phyloP scores from a whole-genome alignment of 2,797 vertebrate species.

The Esox lucius region DNA sequence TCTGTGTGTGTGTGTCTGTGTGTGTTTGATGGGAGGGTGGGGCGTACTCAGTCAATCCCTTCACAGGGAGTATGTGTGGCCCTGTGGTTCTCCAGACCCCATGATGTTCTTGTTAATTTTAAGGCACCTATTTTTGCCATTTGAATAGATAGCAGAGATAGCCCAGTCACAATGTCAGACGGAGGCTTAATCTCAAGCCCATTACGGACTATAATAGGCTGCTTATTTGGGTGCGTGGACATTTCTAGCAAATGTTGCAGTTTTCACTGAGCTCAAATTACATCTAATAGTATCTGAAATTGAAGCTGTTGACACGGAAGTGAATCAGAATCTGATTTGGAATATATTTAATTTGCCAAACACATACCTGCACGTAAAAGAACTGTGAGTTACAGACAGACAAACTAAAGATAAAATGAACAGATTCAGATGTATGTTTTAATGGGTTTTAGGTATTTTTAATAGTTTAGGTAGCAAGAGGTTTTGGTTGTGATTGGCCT shows the following conservation, averaged over 20 bases:
- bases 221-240: conserved; percentile 30
- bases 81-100: conserved; percentile 10
- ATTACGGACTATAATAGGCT: not conserved
- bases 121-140: conserved; percentile 40
- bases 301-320: not conserved
- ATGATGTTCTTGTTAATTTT: conserved; percentile 30
- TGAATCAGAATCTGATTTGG: not conserved
- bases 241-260: conserved; percentile 11
- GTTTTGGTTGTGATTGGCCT: no score
- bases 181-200: not conserved
- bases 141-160: conserved; percentile 46
- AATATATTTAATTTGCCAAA: not conserved
- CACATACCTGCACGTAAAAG: not conserved
- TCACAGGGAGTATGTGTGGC: conserved; percentile 23
- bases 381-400: no score
- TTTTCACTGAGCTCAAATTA: not conserved
- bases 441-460: no score
- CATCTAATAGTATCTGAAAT: not conserved
- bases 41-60: not conserved
- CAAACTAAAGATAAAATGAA: no score
- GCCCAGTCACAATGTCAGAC: conserved; percentile 15
- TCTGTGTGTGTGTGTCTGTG: conserved; percentile 6
- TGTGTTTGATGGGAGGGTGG: conserved; percentile 7
- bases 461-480: no score
- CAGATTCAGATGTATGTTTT: no score